Evolutionary conservation across 1,140 invertebrate species (phyloP).

Genomic region (Mactra quadrangularis): DNA sequence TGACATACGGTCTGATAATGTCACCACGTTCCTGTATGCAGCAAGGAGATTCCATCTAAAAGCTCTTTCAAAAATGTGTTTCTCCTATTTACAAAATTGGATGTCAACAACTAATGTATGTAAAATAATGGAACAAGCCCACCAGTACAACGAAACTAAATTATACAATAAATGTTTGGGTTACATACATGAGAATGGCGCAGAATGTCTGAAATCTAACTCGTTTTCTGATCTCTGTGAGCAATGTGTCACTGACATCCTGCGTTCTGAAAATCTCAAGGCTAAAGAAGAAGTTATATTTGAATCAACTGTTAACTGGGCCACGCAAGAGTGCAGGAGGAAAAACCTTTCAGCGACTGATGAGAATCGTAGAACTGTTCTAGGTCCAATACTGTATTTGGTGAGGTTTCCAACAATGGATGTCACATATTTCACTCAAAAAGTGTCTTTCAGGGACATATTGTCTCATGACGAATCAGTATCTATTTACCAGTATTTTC

Average conservation of each 20-base stretch:
- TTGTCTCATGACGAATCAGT: slow-evolving; percentile 49
- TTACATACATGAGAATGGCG: slow-evolving; percentile 9
- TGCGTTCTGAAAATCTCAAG: slow-evolving; percentile 51
- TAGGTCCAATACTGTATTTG: slow-evolving; percentile 53
- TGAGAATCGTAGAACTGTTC: slow-evolving; percentile 25
- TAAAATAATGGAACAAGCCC: slow-evolving; percentile 62
- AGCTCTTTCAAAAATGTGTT: slow-evolving; percentile 90
- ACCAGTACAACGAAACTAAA: slow-evolving; percentile 37
- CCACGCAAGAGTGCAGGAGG: slow-evolving; percentile 50
- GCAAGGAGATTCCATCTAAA: slow-evolving; percentile 93
- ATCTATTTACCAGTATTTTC: slow-evolving; percentile 55
- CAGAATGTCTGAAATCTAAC: slow-evolving; percentile 29
- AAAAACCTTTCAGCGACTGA: slow-evolving; percentile 37
- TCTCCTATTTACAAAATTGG: slow-evolving; percentile 90
- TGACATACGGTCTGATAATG: slow-evolving; percentile 89
- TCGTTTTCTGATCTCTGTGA: slow-evolving; percentile 47
- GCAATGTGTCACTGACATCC: slow-evolving; percentile 33
- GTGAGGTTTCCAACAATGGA: slow-evolving; percentile 62
- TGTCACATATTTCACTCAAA: slow-evolving; percentile 46
- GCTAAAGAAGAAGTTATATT: slow-evolving; percentile 57
- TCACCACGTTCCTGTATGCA: slow-evolving; percentile 92
- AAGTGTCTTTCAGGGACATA: slow-evolving; percentile 42
- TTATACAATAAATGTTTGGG: slow-evolving; percentile 53
- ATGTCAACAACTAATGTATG: slow-evolving; percentile 90
- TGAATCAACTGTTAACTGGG: slow-evolving; percentile 48